Evolutionary conservation across 2,113 vertebrate species (phyloP).

Genomic region (Seriola aureovittata): DNA sequence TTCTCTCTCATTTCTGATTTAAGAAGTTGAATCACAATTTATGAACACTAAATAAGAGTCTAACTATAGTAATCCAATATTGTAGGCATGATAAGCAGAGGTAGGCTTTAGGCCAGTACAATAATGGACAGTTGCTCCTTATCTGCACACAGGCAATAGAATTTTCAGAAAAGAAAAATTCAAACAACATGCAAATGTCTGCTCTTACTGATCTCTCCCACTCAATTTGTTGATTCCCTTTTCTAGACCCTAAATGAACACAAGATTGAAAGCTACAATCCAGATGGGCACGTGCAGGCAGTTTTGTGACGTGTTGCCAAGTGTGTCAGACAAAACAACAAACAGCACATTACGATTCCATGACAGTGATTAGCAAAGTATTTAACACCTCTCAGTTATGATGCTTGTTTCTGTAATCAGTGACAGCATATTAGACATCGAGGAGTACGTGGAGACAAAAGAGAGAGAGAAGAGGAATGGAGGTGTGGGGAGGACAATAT

Average conservation of each 20-base stretch:
- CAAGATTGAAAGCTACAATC: conserved; percentile 25
- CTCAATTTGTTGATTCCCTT: conserved; percentile 31
- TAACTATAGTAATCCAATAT: conserved; percentile 11
- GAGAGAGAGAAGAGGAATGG: not conserved
- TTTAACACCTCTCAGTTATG: conserved; percentile 60
- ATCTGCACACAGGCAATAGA: not conserved
- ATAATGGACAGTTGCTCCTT: conserved; percentile 1
- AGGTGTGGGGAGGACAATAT: not conserved
- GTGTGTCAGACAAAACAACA: conserved; percentile 71
- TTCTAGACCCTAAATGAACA: conserved; percentile 29
- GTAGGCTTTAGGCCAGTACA: not conserved
- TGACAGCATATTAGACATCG: conserved; percentile 50
- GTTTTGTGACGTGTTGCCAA: conserved; percentile 67
- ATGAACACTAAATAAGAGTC: conserved; percentile 11
- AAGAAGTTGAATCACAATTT: conserved; percentile 11
- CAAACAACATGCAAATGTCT: conserved; percentile 31
- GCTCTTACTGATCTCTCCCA: conserved; percentile 18
- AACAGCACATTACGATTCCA: conserved; percentile 58
- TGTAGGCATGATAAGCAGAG: not conserved
- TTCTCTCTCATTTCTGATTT: not conserved
- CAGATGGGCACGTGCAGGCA: conserved; percentile 65
- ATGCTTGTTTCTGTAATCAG: conserved; percentile 56
- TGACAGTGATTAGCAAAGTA: conserved; percentile 61
- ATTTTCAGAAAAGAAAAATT: conserved; percentile 13
- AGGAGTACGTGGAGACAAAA: conserved; percentile 12